Evolutionary conservation across 1,140 invertebrate species (phyloP), one percentile per base, ranked within the genome.

Genomic region (Tribolium castaneum): DNA sequence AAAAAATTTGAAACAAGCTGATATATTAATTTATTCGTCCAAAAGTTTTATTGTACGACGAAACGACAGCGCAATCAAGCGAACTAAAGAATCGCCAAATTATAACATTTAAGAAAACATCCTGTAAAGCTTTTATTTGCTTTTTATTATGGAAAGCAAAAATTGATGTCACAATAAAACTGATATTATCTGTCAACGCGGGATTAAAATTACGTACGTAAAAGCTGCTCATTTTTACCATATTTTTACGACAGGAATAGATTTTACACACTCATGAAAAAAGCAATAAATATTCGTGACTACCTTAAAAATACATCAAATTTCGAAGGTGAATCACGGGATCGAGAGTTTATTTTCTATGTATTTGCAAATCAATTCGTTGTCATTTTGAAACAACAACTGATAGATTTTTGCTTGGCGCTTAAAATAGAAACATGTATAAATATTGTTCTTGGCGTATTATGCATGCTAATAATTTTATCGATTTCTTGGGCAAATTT

Each of bases 191-290:
- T 12, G 13, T 59, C 19, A 30, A 59, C 19, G 22, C 7, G 4
- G 59, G 59, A 66, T 66, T 66, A 66, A 66, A 59, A 30, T 59
- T 59, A 10, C 54, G 14, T 16, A n/a, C 22, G 25, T 35, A 22
- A 66, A 66, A 66, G 10, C 30, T 3, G 30, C 7, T 16, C 30
- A n/a, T 35, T 66, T 66, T 35, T 66, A 34, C 10, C 5, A 13
- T 35, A 66, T 39, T 66, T 66, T 66, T 66, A 66, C 30, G 59
- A 66, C 59, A 66, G 6, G 25, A 35, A 35, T 35, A 66, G 59
- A 66, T 66, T 66, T 66, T 66, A 66, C 30, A 66, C 34, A 66
- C 30, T 66, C 59, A 35, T 66, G 54, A 66, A 66, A 66, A 66
- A 35, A 10, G 25, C 59, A 66, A 66, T 66, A 66, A 66, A 66